Percentiles rank a stretch among this genome's conserved stretches.
phyloP scores from a whole-genome alignment of 2,113 vertebrate genomes.

The Myocastor coypus region DNA sequence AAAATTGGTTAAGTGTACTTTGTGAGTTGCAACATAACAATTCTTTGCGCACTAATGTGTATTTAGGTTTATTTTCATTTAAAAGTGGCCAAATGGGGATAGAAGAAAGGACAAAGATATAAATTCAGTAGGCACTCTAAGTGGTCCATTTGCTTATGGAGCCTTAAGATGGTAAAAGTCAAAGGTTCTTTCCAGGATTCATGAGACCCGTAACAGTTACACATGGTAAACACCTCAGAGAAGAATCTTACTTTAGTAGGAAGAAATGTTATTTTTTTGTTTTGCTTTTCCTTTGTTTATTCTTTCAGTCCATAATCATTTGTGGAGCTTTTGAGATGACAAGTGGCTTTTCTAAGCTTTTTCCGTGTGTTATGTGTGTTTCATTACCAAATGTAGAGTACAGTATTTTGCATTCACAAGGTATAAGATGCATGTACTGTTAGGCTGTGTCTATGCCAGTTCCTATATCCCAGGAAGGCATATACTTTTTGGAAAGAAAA shows the following conservation, averaged over 20 bases:
- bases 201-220: neutral
- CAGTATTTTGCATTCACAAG: constrained; percentile 85
- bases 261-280: constrained; percentile 69
- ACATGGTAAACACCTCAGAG: neutral
- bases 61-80: constrained; percentile 56
- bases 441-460: constrained; percentile 84
- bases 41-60: constrained; percentile 40
- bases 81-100: neutral
- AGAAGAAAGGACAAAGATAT: neutral
- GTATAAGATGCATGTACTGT: constrained; percentile 79
- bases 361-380: constrained; percentile 81
- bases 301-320: constrained; percentile 81
- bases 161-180: neutral
- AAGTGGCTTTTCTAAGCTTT: constrained; percentile 80
- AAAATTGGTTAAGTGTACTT: constrained; percentile 31
- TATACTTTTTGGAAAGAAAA: constrained; percentile 47
- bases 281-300: constrained; percentile 78
- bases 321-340: constrained; percentile 78
- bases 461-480: constrained; percentile 58
- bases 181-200: constrained; percentile 3
- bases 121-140: neutral
- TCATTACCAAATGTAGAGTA: constrained; percentile 84
- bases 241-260: constrained; percentile 23
- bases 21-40: neutral
- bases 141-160: neutral